Conservation (phyloP, 2,888 invertebrate species). For the Drosophila fulvimacula region DNA sequence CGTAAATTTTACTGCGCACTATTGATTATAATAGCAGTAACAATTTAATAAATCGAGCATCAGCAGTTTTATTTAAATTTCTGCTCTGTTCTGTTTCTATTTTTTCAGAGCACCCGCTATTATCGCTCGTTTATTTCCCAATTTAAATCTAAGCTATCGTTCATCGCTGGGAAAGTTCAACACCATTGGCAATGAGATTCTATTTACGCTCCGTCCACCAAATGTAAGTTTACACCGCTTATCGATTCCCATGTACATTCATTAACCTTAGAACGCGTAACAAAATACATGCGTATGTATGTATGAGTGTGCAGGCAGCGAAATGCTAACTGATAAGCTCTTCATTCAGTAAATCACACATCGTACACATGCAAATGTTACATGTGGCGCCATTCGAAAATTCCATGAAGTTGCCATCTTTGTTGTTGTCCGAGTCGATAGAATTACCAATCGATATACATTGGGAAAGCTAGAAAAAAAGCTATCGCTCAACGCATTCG, state of each 20-base stretch:
- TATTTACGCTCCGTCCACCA: slow-evolving; percentile 77
- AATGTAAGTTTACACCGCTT: slow-evolving; percentile 65
- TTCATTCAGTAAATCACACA: slow-evolving; percentile 38
- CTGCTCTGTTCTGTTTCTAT: too few species aligned
- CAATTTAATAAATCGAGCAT: slow-evolving; percentile 2
- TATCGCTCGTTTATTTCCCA: slow-evolving; percentile 82
- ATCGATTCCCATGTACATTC: slow-evolving; percentile 36
- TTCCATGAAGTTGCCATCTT: slow-evolving; percentile 36
- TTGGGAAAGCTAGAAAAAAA: slow-evolving; percentile 19
- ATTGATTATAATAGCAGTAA: slow-evolving; percentile 34
- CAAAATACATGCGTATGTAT: slow-evolving; percentile 7
- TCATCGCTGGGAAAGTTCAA: slow-evolving; percentile 82
- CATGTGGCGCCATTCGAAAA: slow-evolving; percentile 5
- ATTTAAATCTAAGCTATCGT: slow-evolving; percentile 82
- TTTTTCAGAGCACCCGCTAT: slow-evolving; percentile 80
- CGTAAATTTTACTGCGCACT: slow-evolving; percentile 47
- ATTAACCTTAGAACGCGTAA: slow-evolving; percentile 40
- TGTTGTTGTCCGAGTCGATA: slow-evolving; percentile 22
- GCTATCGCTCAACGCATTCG: slow-evolving; percentile 21
- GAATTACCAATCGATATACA: slow-evolving; percentile 33
- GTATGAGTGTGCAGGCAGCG: neutral
- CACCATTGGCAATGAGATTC: slow-evolving; percentile 80
- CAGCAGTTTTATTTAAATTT: neutral
- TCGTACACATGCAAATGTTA: slow-evolving; percentile 12
- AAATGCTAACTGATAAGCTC: slow-evolving; percentile 33